Percentiles rank a stretch among this genome's conserved stretches.
Conservation (phyloP, 2,888 invertebrate genomes). For the Idaea aversata region DNA sequence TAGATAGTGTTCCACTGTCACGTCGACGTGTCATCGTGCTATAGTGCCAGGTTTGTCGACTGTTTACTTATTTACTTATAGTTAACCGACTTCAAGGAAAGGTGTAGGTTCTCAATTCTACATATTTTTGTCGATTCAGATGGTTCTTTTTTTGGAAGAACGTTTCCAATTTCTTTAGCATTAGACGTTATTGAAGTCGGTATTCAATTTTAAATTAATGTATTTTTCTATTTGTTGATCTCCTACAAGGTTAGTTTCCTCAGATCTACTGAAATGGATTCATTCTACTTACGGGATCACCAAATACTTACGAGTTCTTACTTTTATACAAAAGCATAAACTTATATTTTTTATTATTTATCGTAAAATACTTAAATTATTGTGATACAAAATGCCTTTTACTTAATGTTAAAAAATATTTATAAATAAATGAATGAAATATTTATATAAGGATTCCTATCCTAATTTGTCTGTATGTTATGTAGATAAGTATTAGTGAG, state of each 20-base stretch:
- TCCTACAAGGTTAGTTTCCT: not conserved
- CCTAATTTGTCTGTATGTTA: not conserved
- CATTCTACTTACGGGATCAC: not conserved
- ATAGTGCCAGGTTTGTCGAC: not conserved
- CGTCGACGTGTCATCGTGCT: not conserved
- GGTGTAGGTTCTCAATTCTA: too few species aligned
- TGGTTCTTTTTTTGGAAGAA: too few species aligned
- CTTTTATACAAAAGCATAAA: conserved; percentile 3
- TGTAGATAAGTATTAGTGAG: not conserved
- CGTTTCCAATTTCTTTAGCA: too few species aligned
- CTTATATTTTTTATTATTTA: not conserved
- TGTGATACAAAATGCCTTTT: conserved; percentile 73
- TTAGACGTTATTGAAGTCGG: not conserved
- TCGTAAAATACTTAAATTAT: conserved; percentile 35
- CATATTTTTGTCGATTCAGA: too few species aligned
- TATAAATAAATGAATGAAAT: conserved; percentile 17
- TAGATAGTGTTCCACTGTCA: not conserved
- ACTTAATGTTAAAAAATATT: conserved; percentile 27
- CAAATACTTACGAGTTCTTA: not conserved
- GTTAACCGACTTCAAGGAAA: too few species aligned
- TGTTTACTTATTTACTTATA: not conserved
- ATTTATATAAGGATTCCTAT: conserved; percentile 2
- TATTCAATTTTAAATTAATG: not conserved
- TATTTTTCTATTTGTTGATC: not conserved
- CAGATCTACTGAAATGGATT: not conserved